Percentiles rank a stretch among this genome's conserved stretches.
phyloP scores from a whole-genome alignment of 2,113 vertebrate species.

The Tachysurus vachellii region DNA sequence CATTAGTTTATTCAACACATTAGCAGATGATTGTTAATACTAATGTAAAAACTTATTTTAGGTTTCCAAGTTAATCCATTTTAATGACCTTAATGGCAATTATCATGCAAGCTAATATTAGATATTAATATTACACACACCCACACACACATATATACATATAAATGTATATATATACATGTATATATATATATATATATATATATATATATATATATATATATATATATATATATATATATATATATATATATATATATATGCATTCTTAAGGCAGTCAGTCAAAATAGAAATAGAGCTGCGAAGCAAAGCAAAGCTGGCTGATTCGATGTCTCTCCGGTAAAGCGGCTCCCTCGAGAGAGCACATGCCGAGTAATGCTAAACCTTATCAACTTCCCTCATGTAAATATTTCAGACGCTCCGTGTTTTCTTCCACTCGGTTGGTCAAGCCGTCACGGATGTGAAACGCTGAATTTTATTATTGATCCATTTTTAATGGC shows the following conservation, averaged over 20 bases:
- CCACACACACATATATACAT: too few relatives aligned
- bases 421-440: conserved; percentile 61
- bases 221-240: too few relatives aligned
- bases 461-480: conserved; percentile 64
- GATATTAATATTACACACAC: too few relatives aligned
- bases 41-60: not conserved
- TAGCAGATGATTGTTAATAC: not conserved
- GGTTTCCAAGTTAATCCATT: too few relatives aligned
- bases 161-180: too few relatives aligned
- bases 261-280: not conserved
- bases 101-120: not conserved
- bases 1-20: not conserved
- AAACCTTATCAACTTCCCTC: conserved; percentile 62
- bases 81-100: not conserved
- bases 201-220: too few relatives aligned
- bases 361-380: conserved; percentile 57
- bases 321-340: conserved; percentile 46
- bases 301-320: conserved; percentile 36
- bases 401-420: conserved; percentile 65
- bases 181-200: too few relatives aligned
- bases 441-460: conserved; percentile 49
- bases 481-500: conserved; percentile 64
- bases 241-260: not conserved
- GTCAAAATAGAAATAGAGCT: conserved; percentile 48
- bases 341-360: conserved; percentile 46